These are phyloP conservation scores for Laspeyria flexula DNA, from an alignment of 2,888 invertebrate species.

Conservation along the genomic window DNA sequence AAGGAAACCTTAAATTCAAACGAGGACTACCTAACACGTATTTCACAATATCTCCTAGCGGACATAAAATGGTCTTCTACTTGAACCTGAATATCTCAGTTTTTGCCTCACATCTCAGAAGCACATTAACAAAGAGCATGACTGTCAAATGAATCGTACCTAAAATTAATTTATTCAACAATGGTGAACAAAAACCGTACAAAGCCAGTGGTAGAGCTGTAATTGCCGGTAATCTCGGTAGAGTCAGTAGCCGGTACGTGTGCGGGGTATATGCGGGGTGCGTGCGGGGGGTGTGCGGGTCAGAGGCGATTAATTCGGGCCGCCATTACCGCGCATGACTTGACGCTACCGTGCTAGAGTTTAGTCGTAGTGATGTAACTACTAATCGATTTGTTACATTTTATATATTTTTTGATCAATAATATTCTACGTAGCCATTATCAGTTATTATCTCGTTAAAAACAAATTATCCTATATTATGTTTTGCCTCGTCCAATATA, in stretches of 20 bases:
- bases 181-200: conserved; percentile 39
- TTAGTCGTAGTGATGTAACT: conserved; percentile 40
- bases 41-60: too few species aligned
- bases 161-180: conserved; percentile 48
- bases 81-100: conserved; percentile 11
- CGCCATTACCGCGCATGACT: conserved; percentile 71
- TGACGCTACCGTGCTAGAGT: conserved; percentile 49
- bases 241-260: conserved; percentile 23
- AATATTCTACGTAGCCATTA: too few species aligned
- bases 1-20: too few species aligned
- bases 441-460: too few species aligned
- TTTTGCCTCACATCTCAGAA: conserved; percentile 17
- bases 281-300: conserved; percentile 24
- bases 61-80: too few species aligned
- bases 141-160: conserved; percentile 42
- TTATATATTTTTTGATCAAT: too few species aligned
- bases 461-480: too few species aligned
- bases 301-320: conserved; percentile 50
- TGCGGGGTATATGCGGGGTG: conserved; percentile 1
- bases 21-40: too few species aligned
- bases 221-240: conserved; percentile 49
- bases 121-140: conserved; percentile 27
- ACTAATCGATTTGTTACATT: too few species aligned
- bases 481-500: too few species aligned
- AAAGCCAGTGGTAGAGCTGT: conserved; percentile 29